Evolutionary conservation across 2,888 invertebrate species (phyloP).

Genomic region (Neoascia interrupta): DNA sequence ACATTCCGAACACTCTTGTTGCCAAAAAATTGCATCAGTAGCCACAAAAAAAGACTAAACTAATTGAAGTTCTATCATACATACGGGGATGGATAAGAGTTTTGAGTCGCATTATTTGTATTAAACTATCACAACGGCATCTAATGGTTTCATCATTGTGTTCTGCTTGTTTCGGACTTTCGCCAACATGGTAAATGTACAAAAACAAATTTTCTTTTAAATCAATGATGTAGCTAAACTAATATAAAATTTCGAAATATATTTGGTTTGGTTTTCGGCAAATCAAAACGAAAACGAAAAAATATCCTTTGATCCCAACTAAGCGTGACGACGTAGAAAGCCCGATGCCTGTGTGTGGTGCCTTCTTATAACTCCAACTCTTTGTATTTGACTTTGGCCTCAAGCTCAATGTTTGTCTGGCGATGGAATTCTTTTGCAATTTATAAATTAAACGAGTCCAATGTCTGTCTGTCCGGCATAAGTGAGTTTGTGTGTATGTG

Average conservation of each 20-base stretch:
- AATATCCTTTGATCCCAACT: conserved; percentile 27
- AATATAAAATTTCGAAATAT: neutral
- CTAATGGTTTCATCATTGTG: conserved; percentile 31
- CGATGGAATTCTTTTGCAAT: conserved; percentile 53
- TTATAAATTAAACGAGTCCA: conserved; percentile 52
- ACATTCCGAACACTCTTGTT: too few species aligned
- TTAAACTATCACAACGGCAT: too few species aligned
- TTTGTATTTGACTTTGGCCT: conserved; percentile 41
- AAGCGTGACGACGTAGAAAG: conserved; percentile 33
- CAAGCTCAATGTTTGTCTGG: conserved; percentile 32
- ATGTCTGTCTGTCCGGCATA: neutral
- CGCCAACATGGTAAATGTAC: too few species aligned
- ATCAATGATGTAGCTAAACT: neutral
- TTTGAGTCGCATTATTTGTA: too few species aligned
- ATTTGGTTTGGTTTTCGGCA: neutral
- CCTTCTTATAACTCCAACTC: neutral
- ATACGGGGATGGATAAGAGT: too few species aligned
- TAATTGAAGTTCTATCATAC: too few species aligned
- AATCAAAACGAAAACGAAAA: conserved; percentile 14
- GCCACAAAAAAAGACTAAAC: too few species aligned
- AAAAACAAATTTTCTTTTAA: neutral
- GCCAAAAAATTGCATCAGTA: too few species aligned
- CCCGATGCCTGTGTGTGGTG: conserved; percentile 10
- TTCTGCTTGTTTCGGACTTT: neutral
- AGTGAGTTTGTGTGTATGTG: neutral